Evolutionary conservation across 2,113 vertebrate genomes (phyloP).

Genomic region (Oophaga pumilio): DNA sequence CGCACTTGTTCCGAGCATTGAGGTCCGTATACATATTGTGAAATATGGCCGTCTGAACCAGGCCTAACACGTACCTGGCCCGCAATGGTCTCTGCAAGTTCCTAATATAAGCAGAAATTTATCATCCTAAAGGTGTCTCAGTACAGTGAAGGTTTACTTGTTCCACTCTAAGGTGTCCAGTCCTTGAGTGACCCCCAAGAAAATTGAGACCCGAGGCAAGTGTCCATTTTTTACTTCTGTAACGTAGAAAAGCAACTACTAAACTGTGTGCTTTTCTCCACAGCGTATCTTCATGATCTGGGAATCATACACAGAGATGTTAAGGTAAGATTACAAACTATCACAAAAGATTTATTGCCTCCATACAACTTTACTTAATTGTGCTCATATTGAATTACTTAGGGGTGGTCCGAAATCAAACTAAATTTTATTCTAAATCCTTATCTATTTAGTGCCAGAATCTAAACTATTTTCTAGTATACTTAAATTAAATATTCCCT

Average conservation of each 20-base stretch:
- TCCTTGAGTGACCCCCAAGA: background rate
- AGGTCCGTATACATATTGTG: too few species aligned
- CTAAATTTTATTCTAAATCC: too few species aligned
- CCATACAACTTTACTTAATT: background rate
- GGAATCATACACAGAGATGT: conserved; percentile 92
- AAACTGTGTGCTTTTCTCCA: conserved; percentile 11
- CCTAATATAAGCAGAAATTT: too few species aligned
- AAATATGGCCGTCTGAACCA: too few species aligned
- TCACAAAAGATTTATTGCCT: background rate
- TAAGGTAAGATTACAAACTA: conserved; percentile 75
- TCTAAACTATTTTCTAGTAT: too few species aligned
- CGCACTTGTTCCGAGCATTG: too few species aligned
- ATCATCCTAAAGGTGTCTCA: too few species aligned
- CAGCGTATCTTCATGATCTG: conserved; percentile 92
- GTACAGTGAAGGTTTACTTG: too few species aligned
- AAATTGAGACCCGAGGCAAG: background rate
- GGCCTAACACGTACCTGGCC: background rate
- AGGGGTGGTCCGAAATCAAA: too few species aligned
- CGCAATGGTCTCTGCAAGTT: too few species aligned
- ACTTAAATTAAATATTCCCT: too few species aligned
- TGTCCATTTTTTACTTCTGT: background rate
- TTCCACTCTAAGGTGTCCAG: background rate
- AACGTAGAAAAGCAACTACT: background rate
- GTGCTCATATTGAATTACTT: background rate
- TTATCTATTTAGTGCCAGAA: too few species aligned